Evolutionary conservation across 2,888 invertebrate genomes (phyloP).

Genomic region (Neuroscelio doddi): DNA sequence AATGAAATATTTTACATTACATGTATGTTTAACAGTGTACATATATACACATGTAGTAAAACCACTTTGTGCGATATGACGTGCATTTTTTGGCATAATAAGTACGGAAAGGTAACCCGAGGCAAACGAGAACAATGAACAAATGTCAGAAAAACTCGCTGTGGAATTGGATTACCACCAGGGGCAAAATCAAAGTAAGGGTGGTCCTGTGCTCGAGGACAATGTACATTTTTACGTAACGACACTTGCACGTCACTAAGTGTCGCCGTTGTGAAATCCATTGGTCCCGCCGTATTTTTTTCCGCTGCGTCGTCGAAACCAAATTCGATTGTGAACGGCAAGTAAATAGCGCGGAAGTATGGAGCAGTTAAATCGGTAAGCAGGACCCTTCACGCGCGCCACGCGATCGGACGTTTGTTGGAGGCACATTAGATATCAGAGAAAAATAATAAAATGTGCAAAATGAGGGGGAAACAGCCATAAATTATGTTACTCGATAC

Average conservation of each 20-base stretch:
- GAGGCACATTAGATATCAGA: neutral
- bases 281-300: constrained; percentile 25
- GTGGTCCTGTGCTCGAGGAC: constrained; percentile 22
- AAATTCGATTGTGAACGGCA: constrained; percentile 20
- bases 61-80: neutral
- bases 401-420: constrained; percentile 10
- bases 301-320: constrained; percentile 21
- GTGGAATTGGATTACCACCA: constrained; percentile 49
- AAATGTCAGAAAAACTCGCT: constrained; percentile 48
- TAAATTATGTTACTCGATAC: constrained; percentile 22
- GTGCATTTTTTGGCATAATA: constrained; percentile 29
- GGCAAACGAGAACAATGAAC: constrained; percentile 36
- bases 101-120: constrained; percentile 30
- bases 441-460: constrained; percentile 11
- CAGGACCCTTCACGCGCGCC: neutral
- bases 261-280: constrained; percentile 24
- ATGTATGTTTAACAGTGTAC: neutral
- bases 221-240: constrained; percentile 35
- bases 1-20: constrained; percentile 16
- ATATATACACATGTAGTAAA: neutral
- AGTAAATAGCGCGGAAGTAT: constrained; percentile 39
- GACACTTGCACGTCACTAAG: constrained; percentile 30
- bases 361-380: too few species aligned
- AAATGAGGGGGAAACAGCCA: constrained; percentile 6
- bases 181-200: constrained; percentile 43